A percentile compares a stretch with the other conserved stretches of the same genome.
phyloP scores from a whole-genome alignment of 2,113 vertebrate genomes.

The Spilogale gracilis region DNA sequence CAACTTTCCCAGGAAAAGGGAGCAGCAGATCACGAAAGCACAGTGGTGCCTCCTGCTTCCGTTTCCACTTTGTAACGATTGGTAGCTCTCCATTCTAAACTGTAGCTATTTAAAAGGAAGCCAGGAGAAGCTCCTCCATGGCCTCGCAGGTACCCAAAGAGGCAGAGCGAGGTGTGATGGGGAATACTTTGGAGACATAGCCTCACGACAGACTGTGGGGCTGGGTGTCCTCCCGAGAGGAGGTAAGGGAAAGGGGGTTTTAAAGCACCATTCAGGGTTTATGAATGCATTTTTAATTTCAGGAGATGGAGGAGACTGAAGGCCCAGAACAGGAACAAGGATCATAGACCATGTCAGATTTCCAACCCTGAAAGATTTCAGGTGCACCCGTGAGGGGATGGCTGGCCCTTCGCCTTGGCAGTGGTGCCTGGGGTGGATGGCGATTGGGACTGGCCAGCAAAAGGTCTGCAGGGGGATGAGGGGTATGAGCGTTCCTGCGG shows the following conservation, averaged over 20 bases:
- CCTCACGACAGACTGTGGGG: neutral
- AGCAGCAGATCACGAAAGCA: neutral
- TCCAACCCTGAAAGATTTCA: no score
- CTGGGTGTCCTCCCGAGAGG: neutral
- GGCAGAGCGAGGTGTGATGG: neutral
- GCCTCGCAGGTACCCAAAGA: neutral
- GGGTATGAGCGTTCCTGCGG: neutral
- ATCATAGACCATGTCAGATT: neutral
- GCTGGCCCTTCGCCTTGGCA: neutral
- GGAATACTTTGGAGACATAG: neutral
- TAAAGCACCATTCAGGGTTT: neutral
- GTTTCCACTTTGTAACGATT: neutral
- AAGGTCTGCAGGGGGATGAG: rapidly evolving
- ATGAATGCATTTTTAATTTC: neutral
- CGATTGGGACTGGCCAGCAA: neutral
- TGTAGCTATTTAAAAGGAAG: neutral
- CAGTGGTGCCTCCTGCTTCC: neutral
- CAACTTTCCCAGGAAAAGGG: neutral
- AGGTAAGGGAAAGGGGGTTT: neutral
- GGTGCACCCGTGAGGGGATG: neutral
- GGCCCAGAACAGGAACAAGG: neutral
- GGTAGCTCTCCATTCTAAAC: neutral
- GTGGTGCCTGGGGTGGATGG: neutral
- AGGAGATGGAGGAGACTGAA: neutral
- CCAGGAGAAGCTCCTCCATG: neutral